Conservation (phyloP, 2,113 vertebrate species). For the Anguilla japonica region DNA sequence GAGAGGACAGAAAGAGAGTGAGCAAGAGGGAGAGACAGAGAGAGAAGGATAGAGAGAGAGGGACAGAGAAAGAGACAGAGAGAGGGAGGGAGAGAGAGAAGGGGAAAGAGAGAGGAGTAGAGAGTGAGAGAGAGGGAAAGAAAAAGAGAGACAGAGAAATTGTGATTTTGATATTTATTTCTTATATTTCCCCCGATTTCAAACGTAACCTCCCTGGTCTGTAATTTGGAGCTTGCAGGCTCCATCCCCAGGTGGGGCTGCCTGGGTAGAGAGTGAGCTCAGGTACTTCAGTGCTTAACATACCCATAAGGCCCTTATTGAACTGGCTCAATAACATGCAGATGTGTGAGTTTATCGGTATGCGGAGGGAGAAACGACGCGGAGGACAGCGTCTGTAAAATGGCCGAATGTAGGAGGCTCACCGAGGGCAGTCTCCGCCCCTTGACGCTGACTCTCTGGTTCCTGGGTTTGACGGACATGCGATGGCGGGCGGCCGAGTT, state of each 20-base stretch:
- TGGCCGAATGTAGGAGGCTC: constrained; percentile 28
- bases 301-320: too few species aligned
- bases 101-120: neutral
- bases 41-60: neutral
- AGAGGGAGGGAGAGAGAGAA: constrained; percentile 22
- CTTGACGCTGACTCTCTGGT: constrained; percentile 82
- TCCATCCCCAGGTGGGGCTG: too few species aligned
- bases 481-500: constrained; percentile 92
- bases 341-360: too few species aligned
- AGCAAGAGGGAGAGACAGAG: neutral
- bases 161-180: too few species aligned
- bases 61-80: constrained; percentile 41
- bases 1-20: neutral
- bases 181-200: too few species aligned
- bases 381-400: too few species aligned
- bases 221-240: too few species aligned
- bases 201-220: too few species aligned
- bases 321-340: too few species aligned
- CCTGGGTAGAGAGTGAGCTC: too few species aligned
- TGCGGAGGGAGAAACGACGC: too few species aligned
- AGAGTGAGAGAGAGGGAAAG: neutral
- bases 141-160: neutral
- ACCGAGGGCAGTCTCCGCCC: constrained; percentile 72
- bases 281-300: too few species aligned
- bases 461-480: constrained; percentile 87